Evolutionary conservation across 1,140 invertebrate species (phyloP).

Genomic region (Drosophila ambigua): DNA sequence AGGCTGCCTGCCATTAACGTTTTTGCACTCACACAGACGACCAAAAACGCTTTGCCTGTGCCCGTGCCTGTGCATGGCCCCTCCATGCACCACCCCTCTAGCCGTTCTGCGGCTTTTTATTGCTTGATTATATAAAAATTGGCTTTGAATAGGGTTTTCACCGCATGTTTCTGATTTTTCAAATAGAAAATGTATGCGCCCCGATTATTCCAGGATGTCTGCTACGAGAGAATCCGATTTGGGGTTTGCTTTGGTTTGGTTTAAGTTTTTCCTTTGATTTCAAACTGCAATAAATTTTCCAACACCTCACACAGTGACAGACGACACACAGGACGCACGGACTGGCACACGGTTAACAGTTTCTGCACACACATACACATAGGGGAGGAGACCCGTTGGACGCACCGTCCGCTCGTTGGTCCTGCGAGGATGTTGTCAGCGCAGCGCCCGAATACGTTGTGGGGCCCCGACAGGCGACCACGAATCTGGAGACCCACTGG

Average conservation of each 20-base stretch:
- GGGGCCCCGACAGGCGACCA: conserved; percentile 48
- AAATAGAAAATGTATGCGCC: conserved; percentile 8
- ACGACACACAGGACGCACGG: conserved; percentile 19
- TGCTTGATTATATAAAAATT: conserved; percentile 83
- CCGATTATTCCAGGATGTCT: conserved; percentile 19
- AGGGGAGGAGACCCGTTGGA: conserved; percentile 38
- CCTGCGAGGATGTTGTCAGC: conserved; percentile 80
- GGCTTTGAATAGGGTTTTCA: conserved; percentile 47
- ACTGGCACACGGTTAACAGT: conserved; percentile 46
- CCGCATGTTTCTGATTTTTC: conserved; percentile 16
- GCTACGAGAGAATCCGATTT: conserved; percentile 1
- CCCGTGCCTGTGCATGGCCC: neutral
- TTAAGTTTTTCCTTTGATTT: conserved; percentile 53
- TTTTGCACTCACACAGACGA: conserved; percentile 68
- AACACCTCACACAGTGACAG: conserved; percentile 51
- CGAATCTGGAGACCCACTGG: conserved; percentile 42
- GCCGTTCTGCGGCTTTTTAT: conserved; percentile 64
- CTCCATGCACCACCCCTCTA: conserved; percentile 8
- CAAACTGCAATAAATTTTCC: conserved; percentile 74
- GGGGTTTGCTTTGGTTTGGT: conserved; percentile 12
- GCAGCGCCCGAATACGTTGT: conserved; percentile 81
- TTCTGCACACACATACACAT: conserved; percentile 58
- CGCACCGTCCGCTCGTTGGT: conserved; percentile 77
- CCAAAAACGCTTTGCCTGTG: conserved; percentile 54
- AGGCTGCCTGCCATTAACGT: conserved; percentile 72